Evolutionary conservation across 2,113 vertebrate genomes (phyloP), one percentile per base, ranked within the genome.

Genomic region (Protomyctophum bolini): DNA sequence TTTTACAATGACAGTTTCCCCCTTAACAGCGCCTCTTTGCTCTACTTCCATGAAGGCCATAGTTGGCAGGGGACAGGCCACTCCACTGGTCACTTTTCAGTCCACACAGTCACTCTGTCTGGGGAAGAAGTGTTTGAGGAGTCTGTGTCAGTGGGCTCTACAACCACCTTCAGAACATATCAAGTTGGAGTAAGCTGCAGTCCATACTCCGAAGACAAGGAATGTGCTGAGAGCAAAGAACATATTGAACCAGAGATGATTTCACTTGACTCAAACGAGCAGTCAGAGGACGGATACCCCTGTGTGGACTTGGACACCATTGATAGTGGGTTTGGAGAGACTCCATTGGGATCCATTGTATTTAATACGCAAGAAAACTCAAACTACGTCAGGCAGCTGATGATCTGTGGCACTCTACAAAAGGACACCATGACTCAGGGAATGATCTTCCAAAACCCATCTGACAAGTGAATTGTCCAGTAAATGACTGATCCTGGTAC

Each of bases 331-430:
- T 99, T 97, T 14, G 91, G 86, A 2, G 96, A 96, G 84, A 94
- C 94, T 0, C 93, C 94, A 66, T 98, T 62, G 1, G 77, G 75
- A 49, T 78, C 80, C 1, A 51, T 54, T 41, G 73, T 81, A 12
- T 82, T 87, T 63, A 72, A 58, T 0, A 85, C 83, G 4, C 76
- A 73, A 9, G 92, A 85, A 0, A 89, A 92, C 5, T 92, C 96
- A 4, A 96, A 96, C 87, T 99, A 99, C 0, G 94, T 98, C 61
- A 97, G 96, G 77, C 97, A 99, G 77, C n/a, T 98, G 96, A 91
- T 97, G 76, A 86, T 91, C 21, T 86, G 72, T 46, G 68, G 68
- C 11, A 62, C 90, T 1, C 65, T 86, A 0, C 65, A 84, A 0
- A 87, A 75, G 9, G n/a, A 81, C 52, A 28, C 58, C 0, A 3